Conservation (phyloP, 2,113 vertebrate species). For the Uria lomvia region DNA sequence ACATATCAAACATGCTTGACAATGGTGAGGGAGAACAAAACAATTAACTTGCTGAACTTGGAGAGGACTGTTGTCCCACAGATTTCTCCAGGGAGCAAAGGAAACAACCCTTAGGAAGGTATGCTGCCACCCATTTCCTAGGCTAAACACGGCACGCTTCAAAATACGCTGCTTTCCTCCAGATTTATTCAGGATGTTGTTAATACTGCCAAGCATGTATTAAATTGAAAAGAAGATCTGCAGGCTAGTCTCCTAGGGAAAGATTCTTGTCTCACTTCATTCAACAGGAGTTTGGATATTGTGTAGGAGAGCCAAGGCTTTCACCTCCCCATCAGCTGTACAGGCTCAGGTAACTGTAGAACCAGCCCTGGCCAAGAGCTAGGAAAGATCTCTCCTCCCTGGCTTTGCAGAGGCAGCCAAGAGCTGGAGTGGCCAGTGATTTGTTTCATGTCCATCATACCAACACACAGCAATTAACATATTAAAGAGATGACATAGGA, state of each 20-base stretch:
- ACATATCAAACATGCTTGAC: not conserved
- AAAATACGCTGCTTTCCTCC: not conserved
- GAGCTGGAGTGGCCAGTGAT: not conserved
- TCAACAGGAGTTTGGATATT: not conserved
- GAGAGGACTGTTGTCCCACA: not conserved
- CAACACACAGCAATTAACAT: not conserved
- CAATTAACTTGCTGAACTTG: not conserved
- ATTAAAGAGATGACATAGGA: not conserved
- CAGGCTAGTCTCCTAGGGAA: not conserved
- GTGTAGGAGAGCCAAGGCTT: not conserved
- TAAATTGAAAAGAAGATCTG: not conserved
- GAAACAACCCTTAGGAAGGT: not conserved
- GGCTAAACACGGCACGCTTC: fast-evolving
- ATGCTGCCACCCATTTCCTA: not conserved
- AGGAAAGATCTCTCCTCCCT: not conserved
- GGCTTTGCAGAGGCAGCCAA: not conserved
- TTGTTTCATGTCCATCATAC: not conserved
- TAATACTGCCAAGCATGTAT: not conserved
- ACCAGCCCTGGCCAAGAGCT: not conserved
- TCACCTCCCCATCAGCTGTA: not conserved
- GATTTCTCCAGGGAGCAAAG: not conserved
- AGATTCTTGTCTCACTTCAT: not conserved
- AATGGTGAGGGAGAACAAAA: fast-evolving
- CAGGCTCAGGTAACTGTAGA: not conserved
- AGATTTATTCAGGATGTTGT: not conserved